Evolutionary conservation across 2,888 invertebrate species (phyloP), one percentile per base, ranked within the genome.

Genomic region (Lingula anatina): DNA sequence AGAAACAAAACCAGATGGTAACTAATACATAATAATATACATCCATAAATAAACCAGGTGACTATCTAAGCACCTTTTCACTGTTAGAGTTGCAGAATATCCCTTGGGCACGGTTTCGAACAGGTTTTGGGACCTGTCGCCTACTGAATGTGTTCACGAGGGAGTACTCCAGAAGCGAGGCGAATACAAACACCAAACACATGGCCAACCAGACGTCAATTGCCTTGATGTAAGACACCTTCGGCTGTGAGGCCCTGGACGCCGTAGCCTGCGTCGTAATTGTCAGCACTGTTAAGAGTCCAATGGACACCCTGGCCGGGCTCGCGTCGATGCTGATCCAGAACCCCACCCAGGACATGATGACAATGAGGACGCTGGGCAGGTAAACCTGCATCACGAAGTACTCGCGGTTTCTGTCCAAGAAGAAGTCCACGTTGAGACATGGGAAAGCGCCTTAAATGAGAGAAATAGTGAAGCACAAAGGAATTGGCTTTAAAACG

Each of bases 281-380:
- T 25, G 46, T 46, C 24, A 46, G 46, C 23, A 46, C 46, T 24
- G 18, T 20, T n/a, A 46, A 26, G 9, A 46, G 38, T n/a, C 46
- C 38, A 24, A 46, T 21, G 7, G 37, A 38, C 25, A 46, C 38
- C 15, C 46, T 12, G 4, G 46, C 37, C 24, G 46, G 46, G 2
- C 18, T 38, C n/a, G 46, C 21, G 24, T 27, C 23, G 23, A 15
- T 9, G 49, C 70, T 68, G 37, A 71, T 47, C 41, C 42, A 47
- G 27, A 42, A 47, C 24, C n/a, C 25, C 21, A 47, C 43, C 47
- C 47, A 47, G 24, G 47, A 47, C 31, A 47, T 15, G 21, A 47
- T 36, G 26, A 47, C 47, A 15, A 47, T 42, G 3, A 47, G 35
- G 15, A 23, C 25, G 36, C 42, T 42, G 2, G 47, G 47, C 3